Evolutionary conservation across 2,888 invertebrate species (phyloP), one percentile per base, ranked within the genome.

Genomic region (Euplagia quadripunctaria): DNA sequence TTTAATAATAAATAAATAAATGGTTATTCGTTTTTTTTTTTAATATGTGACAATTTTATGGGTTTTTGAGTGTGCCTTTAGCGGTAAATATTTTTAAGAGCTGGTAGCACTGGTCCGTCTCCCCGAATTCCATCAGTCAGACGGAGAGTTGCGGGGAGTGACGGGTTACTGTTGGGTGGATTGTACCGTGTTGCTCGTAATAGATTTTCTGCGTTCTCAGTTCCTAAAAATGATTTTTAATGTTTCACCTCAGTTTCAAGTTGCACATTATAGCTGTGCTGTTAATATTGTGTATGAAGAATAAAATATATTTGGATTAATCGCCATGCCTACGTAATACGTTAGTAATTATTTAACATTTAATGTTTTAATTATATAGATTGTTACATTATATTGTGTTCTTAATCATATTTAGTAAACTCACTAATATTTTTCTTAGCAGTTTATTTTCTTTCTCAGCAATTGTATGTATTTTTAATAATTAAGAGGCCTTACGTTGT

Each of bases 311-410:
- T 20, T 14, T 61, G 51, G 9, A 63, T n/a, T 68, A 20, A 63
- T 51, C 51, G 67, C 14, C 20, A 67, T 72, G 72, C 68, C 67
- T 68, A 42, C 51, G 52, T 71, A 55, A 52, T 52, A 66, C 66
- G 41, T 51, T 68, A 64, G 68, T 72, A 55, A 68, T 55, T 68
- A 72, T 64, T 72, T 67, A 7, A 55, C n/a, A n/a, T 55, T 11
- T 55, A 9, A 55, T 0, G n/a, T 55, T 64, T 46, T 46, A 46
- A 64, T 64, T n/a, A 12, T 12, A 65, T 46, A 55, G 55, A n/a
- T 55, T 55, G 1, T 31, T 31, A 31, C 31, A 31, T 31, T 31
- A 31, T 31, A 31, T 55, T 11, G n/a, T n/a, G n/a, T 6, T 17
- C 0, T 4, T n/a, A 20, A 58, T 4, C 2, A 61, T 61, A 61